phyloP scores from a whole-genome alignment of 2,888 invertebrate genomes.

The Scaptomyza caliginosa region DNA sequence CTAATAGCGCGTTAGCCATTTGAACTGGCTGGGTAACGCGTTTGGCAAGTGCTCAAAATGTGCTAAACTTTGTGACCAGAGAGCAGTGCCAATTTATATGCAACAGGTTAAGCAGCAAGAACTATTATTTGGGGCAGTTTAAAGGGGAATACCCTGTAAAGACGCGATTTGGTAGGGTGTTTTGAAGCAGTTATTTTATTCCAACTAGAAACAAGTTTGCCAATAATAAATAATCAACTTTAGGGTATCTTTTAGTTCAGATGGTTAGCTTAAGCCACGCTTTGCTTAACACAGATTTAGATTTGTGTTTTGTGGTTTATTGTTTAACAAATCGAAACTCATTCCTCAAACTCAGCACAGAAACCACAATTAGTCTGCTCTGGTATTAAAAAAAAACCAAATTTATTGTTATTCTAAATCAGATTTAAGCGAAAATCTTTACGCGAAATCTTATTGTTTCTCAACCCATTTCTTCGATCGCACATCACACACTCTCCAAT shows the following conservation, averaged over 20 bases:
- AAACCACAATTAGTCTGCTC: conserved; percentile 62
- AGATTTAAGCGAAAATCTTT: conserved; percentile 51
- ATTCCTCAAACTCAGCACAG: conserved; percentile 65
- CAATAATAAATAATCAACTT: too few species aligned
- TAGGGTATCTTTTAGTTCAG: background rate
- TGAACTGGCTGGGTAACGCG: conserved; percentile 20
- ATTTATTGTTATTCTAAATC: conserved; percentile 64
- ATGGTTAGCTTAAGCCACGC: conserved; percentile 21
- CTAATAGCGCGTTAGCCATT: conserved; percentile 55
- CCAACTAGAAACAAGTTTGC: too few species aligned
- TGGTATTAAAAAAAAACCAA: too few species aligned
- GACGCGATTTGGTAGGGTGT: background rate
- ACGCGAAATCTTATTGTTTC: conserved; percentile 14
- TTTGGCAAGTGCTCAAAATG: conserved; percentile 52
- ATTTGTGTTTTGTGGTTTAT: background rate
- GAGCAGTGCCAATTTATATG: conserved; percentile 68
- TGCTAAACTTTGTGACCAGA: conserved; percentile 71
- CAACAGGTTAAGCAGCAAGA: conserved; percentile 15
- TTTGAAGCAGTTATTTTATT: too few species aligned
- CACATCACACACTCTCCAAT: conserved; percentile 45
- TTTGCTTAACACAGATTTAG: conserved; percentile 44
- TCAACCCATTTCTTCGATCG: conserved; percentile 27
- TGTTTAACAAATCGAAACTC: conserved; percentile 26
- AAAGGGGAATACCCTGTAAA: background rate
- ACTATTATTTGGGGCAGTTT: conserved; percentile 1